phyloP scores from a whole-genome alignment of 2,113 vertebrate genomes.

The Raja brachyura region DNA sequence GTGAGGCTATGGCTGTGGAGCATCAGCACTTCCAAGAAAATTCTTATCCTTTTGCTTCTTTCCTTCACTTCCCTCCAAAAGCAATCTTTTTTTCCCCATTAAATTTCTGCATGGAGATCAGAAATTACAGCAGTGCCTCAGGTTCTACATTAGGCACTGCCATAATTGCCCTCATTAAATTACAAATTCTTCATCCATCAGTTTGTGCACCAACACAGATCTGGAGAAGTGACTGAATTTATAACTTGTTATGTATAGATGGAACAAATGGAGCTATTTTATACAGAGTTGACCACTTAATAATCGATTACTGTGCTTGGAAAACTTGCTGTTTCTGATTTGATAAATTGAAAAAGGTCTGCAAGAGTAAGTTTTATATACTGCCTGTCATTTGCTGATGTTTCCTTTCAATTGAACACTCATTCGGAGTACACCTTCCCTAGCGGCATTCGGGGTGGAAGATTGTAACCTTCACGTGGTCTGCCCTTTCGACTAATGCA shows the following conservation, averaged over 20 bases:
- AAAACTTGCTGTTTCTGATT: not conserved
- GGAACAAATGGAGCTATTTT: not conserved
- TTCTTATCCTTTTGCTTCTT: not conserved
- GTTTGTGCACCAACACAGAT: not conserved
- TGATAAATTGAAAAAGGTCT: not conserved
- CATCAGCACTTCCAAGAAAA: not conserved
- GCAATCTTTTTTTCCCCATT: not conserved
- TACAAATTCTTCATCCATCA: not conserved
- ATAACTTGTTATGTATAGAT: not conserved
- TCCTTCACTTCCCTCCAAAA: not conserved
- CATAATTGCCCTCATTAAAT: not conserved
- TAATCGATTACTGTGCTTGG: not conserved
- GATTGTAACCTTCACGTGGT: no score
- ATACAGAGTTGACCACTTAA: not conserved
- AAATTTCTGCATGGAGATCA: not conserved
- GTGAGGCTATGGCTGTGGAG: not conserved
- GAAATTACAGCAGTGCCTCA: not conserved
- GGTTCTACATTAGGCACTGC: not conserved
- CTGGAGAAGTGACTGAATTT: not conserved
- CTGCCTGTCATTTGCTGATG: not conserved
- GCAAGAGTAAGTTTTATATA: not conserved
- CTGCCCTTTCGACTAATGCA: no score
- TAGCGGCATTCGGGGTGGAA: not conserved
- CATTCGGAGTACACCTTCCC: not conserved
- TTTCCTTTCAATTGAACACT: not conserved